Base-by-base conservation (phyloP, 92 coral and sea anemone genomes). In the Porites evermanni region DNA sequence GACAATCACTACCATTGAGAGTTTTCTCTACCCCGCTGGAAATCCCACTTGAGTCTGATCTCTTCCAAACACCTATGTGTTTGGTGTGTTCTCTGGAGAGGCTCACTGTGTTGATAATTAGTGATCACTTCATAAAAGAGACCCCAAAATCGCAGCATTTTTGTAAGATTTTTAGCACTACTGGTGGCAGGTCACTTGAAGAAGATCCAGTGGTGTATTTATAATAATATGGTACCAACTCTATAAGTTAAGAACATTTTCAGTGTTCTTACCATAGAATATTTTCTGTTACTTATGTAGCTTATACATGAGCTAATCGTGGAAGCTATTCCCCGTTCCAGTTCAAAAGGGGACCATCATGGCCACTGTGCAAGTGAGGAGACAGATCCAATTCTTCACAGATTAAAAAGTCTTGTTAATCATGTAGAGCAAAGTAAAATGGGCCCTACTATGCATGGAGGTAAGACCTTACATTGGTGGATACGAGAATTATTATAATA, bases 261-360 rank as follows among this genome's bases (percentile, higher is more conserved):
- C 53, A 12, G 8, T 29, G 13, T 29, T 53, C 26, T 72, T 38
- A 72, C 59, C 6, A 38, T 38, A 12, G 18, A 63, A 63, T 18
- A 16, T 63, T 16, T 16, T 14, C 18, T 61, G 16, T 60, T 29
- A 14, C 17, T 29, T 2, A 52, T 11, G 69, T n/a, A 81, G 86
- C 86, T 81, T 12, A 10, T 81, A 11, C 86, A 81, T 32, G 86
- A 81, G 66, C 58, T 81, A 19, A 71, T 81, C 56, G 71, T 77
- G 1, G 70, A 70, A 71, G 86, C 11, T 18, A 11, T 70, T 14
- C 67, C 77, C 7, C 19, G 68, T 53, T 52, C 67, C 67, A 80
- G 85, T 12, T 29, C 69, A 24, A 2, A 53, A 21, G 20, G 1
- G 7, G 18, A 12, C 21, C 38, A 38, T 56, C 76, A 65, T 52